Evolutionary conservation across 2,113 vertebrate species (phyloP), one percentile per base, ranked within the genome.

Genomic region (Dipodomys ordii): DNA sequence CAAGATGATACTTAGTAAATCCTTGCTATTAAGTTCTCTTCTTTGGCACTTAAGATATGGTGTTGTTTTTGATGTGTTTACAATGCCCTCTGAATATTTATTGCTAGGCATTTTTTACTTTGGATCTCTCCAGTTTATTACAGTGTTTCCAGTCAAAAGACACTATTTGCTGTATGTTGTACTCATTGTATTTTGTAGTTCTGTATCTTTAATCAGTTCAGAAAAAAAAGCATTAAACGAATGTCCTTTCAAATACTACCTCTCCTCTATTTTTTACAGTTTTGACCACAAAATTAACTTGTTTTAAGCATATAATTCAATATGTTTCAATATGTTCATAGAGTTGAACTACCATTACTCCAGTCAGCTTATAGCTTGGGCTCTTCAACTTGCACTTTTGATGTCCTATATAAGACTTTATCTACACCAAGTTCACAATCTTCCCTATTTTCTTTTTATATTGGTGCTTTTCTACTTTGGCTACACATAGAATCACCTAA

Each of bases 121-220:
- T 73, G 46, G 25, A 32, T 71, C 46, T 80, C 30, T 72, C 64
- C 39, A 79, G 10, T 62, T 88, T 87, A 73, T 18, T 88, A n/a
- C 67, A 74, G 22, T 64, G 23, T 90, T 27, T 73, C 12, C 25
- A 57, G 67, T 62, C 88, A 68, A 85, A 62, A 91, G 53, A 32
- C 12, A 80, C 35, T 86, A 44, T 28, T 88, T 88, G 5, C 46
- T 92, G 39, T 79, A 65, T 93, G 46, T 32, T 64, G 7, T 89
- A 27, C 16, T 76, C 83, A 62, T 91, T 95, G 1, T 89, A 62
- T 89, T 92, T 93, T 93, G 62, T 77, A 39, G 27, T 87, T 78
- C 68, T 44, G 18, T 86, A 1, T 87, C 64, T 80, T 87, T 87
- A 67, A 84, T 84, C 5, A 20, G 4, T 89, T 91, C 44, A 69